Evolutionary conservation across 2,888 invertebrate species (phyloP), one percentile per base, ranked within the genome.

Genomic region (Antitype chi): DNA sequence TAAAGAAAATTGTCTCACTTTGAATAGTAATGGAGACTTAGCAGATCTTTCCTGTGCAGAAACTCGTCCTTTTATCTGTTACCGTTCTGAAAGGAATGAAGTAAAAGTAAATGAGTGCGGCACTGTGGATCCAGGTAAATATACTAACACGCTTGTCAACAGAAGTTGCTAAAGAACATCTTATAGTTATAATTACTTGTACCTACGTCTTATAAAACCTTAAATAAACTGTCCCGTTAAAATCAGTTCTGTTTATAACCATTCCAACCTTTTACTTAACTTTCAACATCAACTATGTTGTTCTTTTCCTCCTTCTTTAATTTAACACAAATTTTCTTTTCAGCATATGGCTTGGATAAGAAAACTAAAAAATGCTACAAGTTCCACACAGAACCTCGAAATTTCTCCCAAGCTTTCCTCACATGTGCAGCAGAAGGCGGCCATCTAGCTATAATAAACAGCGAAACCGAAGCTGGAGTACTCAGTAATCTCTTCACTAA

Each of bases 401-500:
- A 11, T 43, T 71, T 70, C 52, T 38, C 70, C 25, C 9, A 15
- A 15, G 71, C 71, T 5, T 52, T 70, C 7, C 0, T 38, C 23
- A 4, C 25, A 9, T 71, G 71, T 25, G 3, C 38, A 38, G 23
- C 23, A 11, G 71, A 71, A 71, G 71, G 71, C 71, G 70, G 71
- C 52, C 71, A 70, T 53, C 71, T 71, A 70, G 71, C 71, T 53
- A 25, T 71, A 25, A 53, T 71, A 23, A 71, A 70, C 25, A 70
- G 52, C 5, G 69, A 60, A 20, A 60, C 43, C 4, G 69, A 69
- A 69, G 69, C 69, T 3, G 20, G 13, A 20, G 38, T 69, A 13
- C 69, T 69, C 25, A 20, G 38, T 20, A 59, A 69, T 25, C n/a
- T 69, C 5, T 69, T 69, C 59, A 43, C 59, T 13, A n/a, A 59